Base-by-base conservation (phyloP, 2,888 invertebrate genomes). In the Cartodere bifasciata region DNA sequence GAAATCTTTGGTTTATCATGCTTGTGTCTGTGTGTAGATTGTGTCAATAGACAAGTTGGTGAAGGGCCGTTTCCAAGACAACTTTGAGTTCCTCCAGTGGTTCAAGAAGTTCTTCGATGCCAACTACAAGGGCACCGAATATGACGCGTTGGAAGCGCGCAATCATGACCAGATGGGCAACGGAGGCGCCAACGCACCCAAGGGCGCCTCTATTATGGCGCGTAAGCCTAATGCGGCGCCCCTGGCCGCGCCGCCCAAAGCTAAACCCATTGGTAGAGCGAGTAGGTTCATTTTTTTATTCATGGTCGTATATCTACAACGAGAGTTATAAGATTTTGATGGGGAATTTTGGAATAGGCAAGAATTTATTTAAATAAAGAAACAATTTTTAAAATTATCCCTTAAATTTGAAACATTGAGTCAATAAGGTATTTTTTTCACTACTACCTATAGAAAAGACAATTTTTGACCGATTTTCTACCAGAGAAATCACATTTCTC, bases 81-180 rank as follows among this genome's bases (percentile, higher is more conserved):
- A 97, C 72, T 97, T 97, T 75, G 95, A 97, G 66, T 95, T 95
- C 70, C 81, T 97, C 53, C 95, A 97, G 71, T 97, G 95, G 95
- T 97, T 97, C 75, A 95, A 97, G 75, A 92, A 94, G 65, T 95
- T 97, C 70, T 97, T 94, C 68, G 95, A 97, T 67, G 94, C 94
- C 52, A 98, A 98, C 73, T 94, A 91, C 70, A 82, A 84, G 62
- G 92, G 91, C 58, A 71, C 76, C 55, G 88, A 90, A 43, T 97
- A 97, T 64, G 88, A 94, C 65, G 83, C 97, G 35, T 63, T 86
- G 53, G 75, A 72, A 43, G 82, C 83, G 54, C 74, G 95, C 48
- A 84, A 81, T 52, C 87, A 88, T 49, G 81, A 85, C 56, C 70
- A 74, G 32, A 78, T 90, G 77, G 88, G 87, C 47, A 74, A 74